Percentiles rank a stretch among this genome's conserved stretches.
Evolutionary conservation across 2,113 vertebrate genomes (phyloP).

Genomic region (Glaucomys volans): DNA sequence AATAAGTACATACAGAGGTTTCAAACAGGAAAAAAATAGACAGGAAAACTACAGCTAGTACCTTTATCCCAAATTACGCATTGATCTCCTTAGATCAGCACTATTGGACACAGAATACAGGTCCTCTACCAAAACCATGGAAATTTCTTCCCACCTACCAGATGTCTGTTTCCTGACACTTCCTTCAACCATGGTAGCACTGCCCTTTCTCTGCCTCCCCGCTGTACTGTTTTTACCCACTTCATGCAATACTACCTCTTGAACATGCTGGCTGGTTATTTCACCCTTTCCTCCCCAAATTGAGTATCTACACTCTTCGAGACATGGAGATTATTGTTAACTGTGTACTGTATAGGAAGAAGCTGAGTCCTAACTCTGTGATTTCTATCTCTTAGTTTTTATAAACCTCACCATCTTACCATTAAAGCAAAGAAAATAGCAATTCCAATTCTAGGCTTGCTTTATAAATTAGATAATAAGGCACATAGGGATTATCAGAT

Average conservation of each 20-base stretch:
- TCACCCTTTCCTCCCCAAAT: not conserved
- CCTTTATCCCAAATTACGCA: not conserved
- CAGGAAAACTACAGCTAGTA: not conserved
- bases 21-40: not conserved
- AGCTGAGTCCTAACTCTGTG: not conserved
- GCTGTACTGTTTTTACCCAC: too few species aligned
- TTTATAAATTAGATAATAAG: not conserved
- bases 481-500: not conserved
- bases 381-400: not conserved
- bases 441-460: not conserved
- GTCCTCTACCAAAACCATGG: too few species aligned
- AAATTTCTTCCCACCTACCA: not conserved
- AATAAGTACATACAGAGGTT: constrained; percentile 19
- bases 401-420: not conserved
- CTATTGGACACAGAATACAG: not conserved
- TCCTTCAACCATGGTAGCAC: rapidly evolving
- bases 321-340: not conserved
- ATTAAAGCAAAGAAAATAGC: not conserved
- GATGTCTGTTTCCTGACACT: not conserved
- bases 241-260: not conserved
- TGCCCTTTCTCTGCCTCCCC: not conserved
- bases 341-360: not conserved
- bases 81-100: not conserved
- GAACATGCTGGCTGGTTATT: not conserved
- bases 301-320: not conserved